Percentiles rank a stretch among this genome's conserved stretches.
phyloP scores from a whole-genome alignment of 2,797 vertebrate species.

The Erpetoichthys calabaricus region DNA sequence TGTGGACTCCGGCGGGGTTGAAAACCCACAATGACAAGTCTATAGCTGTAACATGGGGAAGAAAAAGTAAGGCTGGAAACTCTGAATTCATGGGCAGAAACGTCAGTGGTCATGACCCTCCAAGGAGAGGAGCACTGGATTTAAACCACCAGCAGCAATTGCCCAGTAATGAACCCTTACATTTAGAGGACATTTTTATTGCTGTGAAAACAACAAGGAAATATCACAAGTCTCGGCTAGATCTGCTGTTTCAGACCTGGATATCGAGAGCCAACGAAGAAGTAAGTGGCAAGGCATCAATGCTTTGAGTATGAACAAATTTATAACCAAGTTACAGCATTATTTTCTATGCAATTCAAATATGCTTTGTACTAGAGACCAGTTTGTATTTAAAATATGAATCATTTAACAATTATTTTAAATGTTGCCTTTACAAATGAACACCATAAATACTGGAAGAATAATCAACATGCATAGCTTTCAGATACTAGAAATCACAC shows the following conservation, averaged over 20 bases:
- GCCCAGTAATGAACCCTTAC: slow-evolving; percentile 35
- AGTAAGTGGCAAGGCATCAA: slow-evolving; percentile 38
- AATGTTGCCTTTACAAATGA: too few species aligned
- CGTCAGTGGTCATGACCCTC: not conserved
- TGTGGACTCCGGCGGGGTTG: not conserved
- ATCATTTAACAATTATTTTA: too few species aligned
- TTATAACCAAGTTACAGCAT: too few species aligned
- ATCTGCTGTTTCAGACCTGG: slow-evolving; percentile 81
- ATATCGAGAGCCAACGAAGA: slow-evolving; percentile 68
- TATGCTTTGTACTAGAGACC: too few species aligned
- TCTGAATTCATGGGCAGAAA: slow-evolving; percentile 2
- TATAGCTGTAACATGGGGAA: not conserved
- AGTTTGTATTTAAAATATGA: too few species aligned
- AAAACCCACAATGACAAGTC: slow-evolving; percentile 5
- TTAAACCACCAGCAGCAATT: not conserved
- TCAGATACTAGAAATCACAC: too few species aligned
- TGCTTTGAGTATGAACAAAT: not conserved
- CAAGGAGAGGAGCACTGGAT: not conserved
- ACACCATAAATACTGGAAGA: too few species aligned
- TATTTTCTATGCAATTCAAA: too few species aligned
- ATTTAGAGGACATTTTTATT: slow-evolving; percentile 74
- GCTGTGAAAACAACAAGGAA: slow-evolving; percentile 87
- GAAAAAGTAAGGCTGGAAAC: not conserved
- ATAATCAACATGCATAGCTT: too few species aligned
- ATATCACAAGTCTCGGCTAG: slow-evolving; percentile 72